Evolutionary conservation across 2,888 invertebrate species (phyloP).

Genomic region (Invenusta paracnida): DNA sequence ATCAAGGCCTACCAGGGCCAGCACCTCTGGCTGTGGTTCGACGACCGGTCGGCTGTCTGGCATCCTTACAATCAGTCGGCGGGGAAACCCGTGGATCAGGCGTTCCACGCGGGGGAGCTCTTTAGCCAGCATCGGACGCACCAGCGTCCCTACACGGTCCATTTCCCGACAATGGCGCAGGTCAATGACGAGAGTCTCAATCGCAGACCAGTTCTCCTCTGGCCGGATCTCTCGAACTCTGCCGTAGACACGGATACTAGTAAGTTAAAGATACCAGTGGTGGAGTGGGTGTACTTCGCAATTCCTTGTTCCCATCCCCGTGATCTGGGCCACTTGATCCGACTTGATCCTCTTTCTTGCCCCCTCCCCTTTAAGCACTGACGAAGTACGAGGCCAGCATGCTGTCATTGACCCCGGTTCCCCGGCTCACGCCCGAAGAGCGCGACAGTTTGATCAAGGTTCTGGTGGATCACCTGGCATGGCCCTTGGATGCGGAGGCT

Average conservation of each 20-base stretch:
- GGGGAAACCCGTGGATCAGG: slow-evolving; percentile 73
- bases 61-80: slow-evolving; percentile 70
- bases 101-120: slow-evolving; percentile 66
- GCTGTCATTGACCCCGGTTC: not conserved
- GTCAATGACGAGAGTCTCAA: slow-evolving; percentile 77
- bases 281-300: no score
- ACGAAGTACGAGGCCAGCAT: not conserved
- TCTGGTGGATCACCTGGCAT: not conserved
- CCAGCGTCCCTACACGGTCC: slow-evolving; percentile 71
- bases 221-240: slow-evolving; percentile 48
- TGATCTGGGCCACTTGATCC: no score
- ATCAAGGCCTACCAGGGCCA: slow-evolving; percentile 53
- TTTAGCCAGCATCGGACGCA: slow-evolving; percentile 68
- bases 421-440: not conserved
- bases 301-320: no score
- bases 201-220: slow-evolving; percentile 72
- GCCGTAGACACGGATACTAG: not conserved
- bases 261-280: no score
- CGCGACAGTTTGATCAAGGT: not conserved
- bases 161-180: slow-evolving; percentile 72
- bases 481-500: not conserved
- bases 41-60: slow-evolving; percentile 76
- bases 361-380: not conserved
- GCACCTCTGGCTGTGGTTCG: slow-evolving; percentile 75
- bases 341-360: not conserved